Evolutionary conservation across 2,888 invertebrate genomes (phyloP).

Genomic region (Cosmia pyralina): DNA sequence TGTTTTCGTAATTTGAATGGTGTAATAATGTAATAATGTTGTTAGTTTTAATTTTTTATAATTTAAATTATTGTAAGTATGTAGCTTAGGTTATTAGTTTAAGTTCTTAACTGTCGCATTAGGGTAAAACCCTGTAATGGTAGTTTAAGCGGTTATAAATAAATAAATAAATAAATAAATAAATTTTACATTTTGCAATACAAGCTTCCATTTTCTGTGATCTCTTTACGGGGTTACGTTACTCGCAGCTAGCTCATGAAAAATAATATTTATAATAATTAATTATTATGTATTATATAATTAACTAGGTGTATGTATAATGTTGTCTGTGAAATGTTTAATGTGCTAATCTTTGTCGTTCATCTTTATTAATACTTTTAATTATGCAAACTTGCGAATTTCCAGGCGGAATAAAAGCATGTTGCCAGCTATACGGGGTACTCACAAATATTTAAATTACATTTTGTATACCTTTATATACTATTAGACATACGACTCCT

Average conservation of each 20-base stretch:
- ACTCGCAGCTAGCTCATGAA: conserved; percentile 54
- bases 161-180: too few relatives aligned
- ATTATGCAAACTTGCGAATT: conserved; percentile 21
- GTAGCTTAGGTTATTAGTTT: too few relatives aligned
- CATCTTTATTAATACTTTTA: conserved; percentile 21
- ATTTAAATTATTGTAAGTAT: too few relatives aligned
- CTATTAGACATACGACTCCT: neutral
- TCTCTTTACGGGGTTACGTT: conserved; percentile 71
- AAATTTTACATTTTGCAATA: conserved; percentile 71
- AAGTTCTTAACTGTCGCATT: too few relatives aligned
- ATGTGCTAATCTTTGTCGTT: conserved; percentile 42
- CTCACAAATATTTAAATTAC: neutral
- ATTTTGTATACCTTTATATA: neutral
- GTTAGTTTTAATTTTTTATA: too few relatives aligned
- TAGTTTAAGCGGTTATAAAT: too few relatives aligned
- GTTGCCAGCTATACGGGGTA: neutral
- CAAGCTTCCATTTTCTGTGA: conserved; percentile 85
- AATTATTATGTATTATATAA: conserved; percentile 37
- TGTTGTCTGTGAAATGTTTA: conserved; percentile 47
- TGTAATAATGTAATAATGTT: too few relatives aligned
- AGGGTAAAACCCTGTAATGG: too few relatives aligned
- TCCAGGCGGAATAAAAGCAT: neutral
- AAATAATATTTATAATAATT: conserved; percentile 40
- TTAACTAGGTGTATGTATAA: conserved; percentile 45
- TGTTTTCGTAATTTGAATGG: too few relatives aligned